Base-by-base conservation (phyloP, 2,113 vertebrate genomes). In the Sardina pilchardus region DNA sequence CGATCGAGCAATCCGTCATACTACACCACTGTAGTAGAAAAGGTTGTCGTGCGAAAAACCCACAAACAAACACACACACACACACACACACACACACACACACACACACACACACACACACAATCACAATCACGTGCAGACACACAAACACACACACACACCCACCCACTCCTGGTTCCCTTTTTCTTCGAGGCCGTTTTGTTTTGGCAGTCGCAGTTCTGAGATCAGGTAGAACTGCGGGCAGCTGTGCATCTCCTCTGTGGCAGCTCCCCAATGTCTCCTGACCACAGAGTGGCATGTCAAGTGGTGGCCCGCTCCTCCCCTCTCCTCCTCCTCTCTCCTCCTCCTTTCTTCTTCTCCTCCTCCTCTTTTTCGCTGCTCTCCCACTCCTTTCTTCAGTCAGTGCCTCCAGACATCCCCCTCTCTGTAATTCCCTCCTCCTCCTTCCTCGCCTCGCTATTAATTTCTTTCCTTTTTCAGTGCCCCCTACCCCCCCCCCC, bases 251-350 rank as follows among this genome's bases (percentile, higher is more conserved):
- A 53, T 53, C 19, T 50, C 48, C 48, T 50, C 48, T 3, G 16
- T 50, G 48, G 48, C 21, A 24, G 53, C 71, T 78, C 34, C 12
- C 39, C 71, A 6, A 12, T 16, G 26, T 36, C 71, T 36, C 71
- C 36, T 78, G 44, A 88, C 85, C 85, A 78, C 53, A 88, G 90
- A 87, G 92, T 92, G 82, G 91, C 94, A 90, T 87, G 91, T 91
- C 83, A 85, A 39, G 71, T 16, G 16, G 26, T 78, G 71, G 71
- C 30, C 30, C 71, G 5, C n/a, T 78, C 63, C 45, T 3, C 9
- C 30, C 67, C 43, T 42, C 1, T 36, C 16, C 71, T 26, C 16
- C 44, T 67, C 42, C 19, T 48, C 53, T n/a, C 81, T 81, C 12
- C 26, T 47, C 19, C 8, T 67, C 26, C 14, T 17, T 82, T 21